Conservation (phyloP, 1,140 invertebrate genomes). For the Drosophila rufa region DNA sequence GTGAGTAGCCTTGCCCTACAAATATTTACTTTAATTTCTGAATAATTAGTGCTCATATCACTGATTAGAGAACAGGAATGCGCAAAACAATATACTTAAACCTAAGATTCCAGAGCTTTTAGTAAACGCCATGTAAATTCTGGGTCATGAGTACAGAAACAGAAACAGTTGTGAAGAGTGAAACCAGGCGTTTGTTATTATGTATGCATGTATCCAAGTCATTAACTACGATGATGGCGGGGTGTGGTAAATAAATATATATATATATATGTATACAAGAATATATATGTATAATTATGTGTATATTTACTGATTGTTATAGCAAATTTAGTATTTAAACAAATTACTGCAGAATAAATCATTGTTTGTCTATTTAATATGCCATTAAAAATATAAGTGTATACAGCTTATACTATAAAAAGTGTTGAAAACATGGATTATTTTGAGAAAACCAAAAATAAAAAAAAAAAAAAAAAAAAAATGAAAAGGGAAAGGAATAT, state of each 20-base stretch:
- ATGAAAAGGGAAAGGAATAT: constrained; percentile 13
- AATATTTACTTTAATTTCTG: constrained; percentile 62
- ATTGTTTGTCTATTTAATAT: constrained; percentile 54
- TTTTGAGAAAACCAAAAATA: constrained; percentile 26
- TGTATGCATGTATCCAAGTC: constrained; percentile 41
- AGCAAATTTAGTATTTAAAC: constrained; percentile 50
- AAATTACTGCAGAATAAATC: constrained; percentile 29
- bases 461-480: background rate
- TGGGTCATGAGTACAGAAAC: constrained; percentile 35
- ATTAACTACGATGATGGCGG: constrained; percentile 27
- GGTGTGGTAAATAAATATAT: constrained; percentile 5
- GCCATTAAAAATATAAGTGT: constrained; percentile 44
- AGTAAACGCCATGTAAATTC: constrained; percentile 53
- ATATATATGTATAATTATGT: constrained; percentile 27
- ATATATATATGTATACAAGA: constrained; percentile 15
- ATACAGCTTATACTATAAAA: constrained; percentile 45
- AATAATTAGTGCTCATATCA: constrained; percentile 54
- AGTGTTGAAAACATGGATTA: constrained; percentile 53
- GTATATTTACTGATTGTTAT: constrained; percentile 46
- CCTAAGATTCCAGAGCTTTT: constrained; percentile 55
- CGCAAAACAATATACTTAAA: constrained; percentile 54
- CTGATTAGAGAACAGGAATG: constrained; percentile 51
- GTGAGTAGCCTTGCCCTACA: constrained; percentile 47
- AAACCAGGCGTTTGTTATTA: constrained; percentile 44
- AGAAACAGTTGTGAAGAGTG: constrained; percentile 29